Percentiles rank a stretch among this genome's conserved stretches.
phyloP scores from a whole-genome alignment of 2,888 invertebrate genomes.

The Litoditis marina region DNA sequence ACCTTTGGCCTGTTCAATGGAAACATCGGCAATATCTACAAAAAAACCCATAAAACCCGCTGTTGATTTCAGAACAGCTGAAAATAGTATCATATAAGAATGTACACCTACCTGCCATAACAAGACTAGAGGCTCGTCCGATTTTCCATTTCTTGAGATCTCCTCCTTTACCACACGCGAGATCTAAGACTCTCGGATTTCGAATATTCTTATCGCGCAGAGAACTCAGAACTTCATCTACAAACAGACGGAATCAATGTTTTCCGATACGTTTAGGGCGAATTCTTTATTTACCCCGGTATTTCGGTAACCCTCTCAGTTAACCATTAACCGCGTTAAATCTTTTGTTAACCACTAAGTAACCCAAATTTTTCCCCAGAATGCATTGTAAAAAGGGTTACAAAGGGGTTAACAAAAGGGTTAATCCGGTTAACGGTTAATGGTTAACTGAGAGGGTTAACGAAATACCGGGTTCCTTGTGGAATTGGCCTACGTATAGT shows the following conservation, averaged over 20 bases:
- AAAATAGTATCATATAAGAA: not conserved
- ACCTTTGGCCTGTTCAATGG: conserved; percentile 82
- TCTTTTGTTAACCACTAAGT: too few species aligned
- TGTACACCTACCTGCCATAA: conserved; percentile 53
- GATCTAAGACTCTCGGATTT: conserved; percentile 73
- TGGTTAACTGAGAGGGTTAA: too few species aligned
- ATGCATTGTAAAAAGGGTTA: too few species aligned
- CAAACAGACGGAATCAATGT: conserved; percentile 7
- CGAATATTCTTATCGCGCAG: conserved; percentile 18
- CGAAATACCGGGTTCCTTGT: too few species aligned
- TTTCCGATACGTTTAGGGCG: not conserved
- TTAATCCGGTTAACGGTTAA: too few species aligned
- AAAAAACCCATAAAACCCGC: not conserved
- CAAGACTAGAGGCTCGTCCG: conserved; percentile 42
- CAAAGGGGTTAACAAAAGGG: too few species aligned
- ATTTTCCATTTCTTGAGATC: conserved; percentile 84
- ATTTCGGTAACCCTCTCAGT: too few species aligned
- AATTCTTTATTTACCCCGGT: too few species aligned
- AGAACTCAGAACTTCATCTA: conserved; percentile 35
- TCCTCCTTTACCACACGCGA: conserved; percentile 98
- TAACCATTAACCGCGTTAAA: too few species aligned
- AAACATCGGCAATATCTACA: conserved; percentile 81
- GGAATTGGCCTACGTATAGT: too few species aligned
- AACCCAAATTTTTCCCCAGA: too few species aligned
- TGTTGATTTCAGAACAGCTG: not conserved